phyloP scores from a whole-genome alignment of 2,888 invertebrate species.

The Phengaris arion region DNA sequence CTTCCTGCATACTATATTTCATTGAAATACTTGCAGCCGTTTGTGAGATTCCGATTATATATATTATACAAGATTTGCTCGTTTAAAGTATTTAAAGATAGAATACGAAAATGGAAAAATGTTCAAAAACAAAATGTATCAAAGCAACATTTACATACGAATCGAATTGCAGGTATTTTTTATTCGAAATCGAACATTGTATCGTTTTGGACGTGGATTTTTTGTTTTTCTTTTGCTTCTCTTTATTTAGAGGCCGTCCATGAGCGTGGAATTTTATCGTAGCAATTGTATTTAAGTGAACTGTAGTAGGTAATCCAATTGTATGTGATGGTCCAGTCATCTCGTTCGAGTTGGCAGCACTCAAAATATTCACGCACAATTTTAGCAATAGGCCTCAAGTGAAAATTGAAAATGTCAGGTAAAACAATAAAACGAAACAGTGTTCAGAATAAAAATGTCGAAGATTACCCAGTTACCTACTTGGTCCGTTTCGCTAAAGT shows the following conservation, averaged over 20 bases:
- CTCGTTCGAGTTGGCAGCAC: not conserved
- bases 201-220: not conserved
- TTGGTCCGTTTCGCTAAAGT: too few relatives aligned
- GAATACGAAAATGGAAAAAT: too few relatives aligned
- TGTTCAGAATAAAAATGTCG: too few relatives aligned
- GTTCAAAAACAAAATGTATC: not conserved
- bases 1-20: too few relatives aligned
- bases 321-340: not conserved
- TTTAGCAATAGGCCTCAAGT: not conserved
- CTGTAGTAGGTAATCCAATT: conserved; percentile 3
- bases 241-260: not conserved
- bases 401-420: not conserved
- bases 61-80: too few relatives aligned
- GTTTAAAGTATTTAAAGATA: too few relatives aligned
- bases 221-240: not conserved
- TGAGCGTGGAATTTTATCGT: not conserved
- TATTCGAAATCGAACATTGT: not conserved
- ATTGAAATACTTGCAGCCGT: too few relatives aligned
- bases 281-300: conserved; percentile 1
- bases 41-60: too few relatives aligned
- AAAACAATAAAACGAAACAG: not conserved
- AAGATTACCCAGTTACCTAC: too few relatives aligned
- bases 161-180: not conserved
- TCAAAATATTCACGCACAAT: not conserved
- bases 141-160: not conserved